Conservation (phyloP, 2,113 vertebrate genomes). For the Alligator mississippiensis region DNA sequence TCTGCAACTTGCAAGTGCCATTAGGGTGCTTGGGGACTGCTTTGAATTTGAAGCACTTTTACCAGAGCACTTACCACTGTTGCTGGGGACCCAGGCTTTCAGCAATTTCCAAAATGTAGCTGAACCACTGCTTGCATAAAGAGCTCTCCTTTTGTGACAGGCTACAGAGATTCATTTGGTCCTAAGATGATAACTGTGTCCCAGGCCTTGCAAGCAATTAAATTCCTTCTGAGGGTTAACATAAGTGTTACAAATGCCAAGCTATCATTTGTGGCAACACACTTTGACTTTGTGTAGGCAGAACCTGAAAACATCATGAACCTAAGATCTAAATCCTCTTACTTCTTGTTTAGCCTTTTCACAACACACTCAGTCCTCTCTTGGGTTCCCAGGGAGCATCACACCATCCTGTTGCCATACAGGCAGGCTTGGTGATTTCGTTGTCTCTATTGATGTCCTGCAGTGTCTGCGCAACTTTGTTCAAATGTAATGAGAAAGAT, state of each 20-base stretch:
- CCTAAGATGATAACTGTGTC: not conserved
- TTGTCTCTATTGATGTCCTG: conserved; percentile 62
- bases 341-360: conserved; percentile 25
- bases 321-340: not conserved
- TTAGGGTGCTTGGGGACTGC: not conserved
- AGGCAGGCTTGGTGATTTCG: conserved; percentile 58
- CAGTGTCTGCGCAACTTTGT: conserved; percentile 67
- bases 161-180: not conserved
- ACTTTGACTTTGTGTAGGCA: not conserved
- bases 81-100: conserved; percentile 15
- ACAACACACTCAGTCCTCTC: not conserved
- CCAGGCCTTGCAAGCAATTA: not conserved
- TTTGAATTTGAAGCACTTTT: not conserved
- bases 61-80: not conserved
- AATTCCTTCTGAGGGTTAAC: not conserved
- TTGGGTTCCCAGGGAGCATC: conserved; percentile 25
- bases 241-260: conserved; percentile 17
- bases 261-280: not conserved
- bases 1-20: not conserved
- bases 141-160: not conserved
- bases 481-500: conserved; percentile 74
- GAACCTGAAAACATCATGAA: not conserved
- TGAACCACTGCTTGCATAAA: not conserved
- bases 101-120: not conserved
- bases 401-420: conserved; percentile 43